phyloP scores from a whole-genome alignment of 2,888 invertebrate genomes.

The Agrotis exclamationis region DNA sequence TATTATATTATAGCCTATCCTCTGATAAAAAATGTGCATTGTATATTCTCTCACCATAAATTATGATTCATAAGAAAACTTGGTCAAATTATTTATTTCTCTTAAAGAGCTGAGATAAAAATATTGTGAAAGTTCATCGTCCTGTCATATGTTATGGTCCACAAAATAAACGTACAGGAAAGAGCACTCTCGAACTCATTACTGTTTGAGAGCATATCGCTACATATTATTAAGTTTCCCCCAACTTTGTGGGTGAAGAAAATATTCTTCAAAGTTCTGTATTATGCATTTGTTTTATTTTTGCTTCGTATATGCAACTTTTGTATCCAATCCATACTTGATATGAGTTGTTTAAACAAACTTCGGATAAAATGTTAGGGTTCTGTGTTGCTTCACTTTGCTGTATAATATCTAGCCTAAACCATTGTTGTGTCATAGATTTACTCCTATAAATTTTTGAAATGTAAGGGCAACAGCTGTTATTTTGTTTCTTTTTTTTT shows the following conservation, averaged over 20 bases:
- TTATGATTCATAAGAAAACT: conserved; percentile 51
- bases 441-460: no score
- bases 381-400: background rate
- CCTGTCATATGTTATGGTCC: conserved; percentile 66
- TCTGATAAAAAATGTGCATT: background rate
- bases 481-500: no score
- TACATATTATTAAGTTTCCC: conserved; percentile 69
- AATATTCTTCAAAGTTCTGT: conserved; percentile 50
- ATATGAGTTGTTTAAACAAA: background rate
- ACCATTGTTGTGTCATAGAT: no score
- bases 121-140: conserved; percentile 64
- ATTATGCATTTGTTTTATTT: conserved; percentile 42
- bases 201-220: conserved; percentile 74
- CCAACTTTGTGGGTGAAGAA: conserved; percentile 53
- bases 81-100: conserved; percentile 35
- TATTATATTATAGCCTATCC: no score
- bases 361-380: background rate
- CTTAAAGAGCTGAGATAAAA: conserved; percentile 57
- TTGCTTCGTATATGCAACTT: conserved; percentile 1
- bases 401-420: no score
- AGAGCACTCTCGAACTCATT: conserved; percentile 75
- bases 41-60: conserved; percentile 15
- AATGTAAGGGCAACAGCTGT: no score
- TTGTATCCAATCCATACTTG: background rate
- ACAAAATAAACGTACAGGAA: conserved; percentile 71